phyloP scores from a whole-genome alignment of 1,140 invertebrate genomes.

The Archivesica marissinica region DNA sequence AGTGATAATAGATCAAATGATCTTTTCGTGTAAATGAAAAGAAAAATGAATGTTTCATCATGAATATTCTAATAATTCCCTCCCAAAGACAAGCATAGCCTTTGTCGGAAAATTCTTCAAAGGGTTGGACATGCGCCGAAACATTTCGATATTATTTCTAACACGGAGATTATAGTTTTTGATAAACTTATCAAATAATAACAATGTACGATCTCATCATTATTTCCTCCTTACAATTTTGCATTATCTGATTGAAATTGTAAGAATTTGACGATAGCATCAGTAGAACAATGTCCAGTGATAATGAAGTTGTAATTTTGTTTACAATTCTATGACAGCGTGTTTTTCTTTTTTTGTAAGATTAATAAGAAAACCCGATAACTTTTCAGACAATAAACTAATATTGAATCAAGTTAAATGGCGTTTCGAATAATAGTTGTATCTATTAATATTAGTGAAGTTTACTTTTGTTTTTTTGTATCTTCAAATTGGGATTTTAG shows the following conservation, averaged over 20 bases:
- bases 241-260: constrained; percentile 21
- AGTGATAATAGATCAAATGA: background rate
- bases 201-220: constrained; percentile 28
- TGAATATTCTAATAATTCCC: constrained; percentile 25
- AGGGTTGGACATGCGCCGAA: background rate
- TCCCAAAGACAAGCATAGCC: constrained; percentile 8
- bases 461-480: too few relatives aligned
- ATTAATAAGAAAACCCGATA: too few relatives aligned
- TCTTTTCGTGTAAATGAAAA: constrained; percentile 19
- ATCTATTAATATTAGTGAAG: too few relatives aligned
- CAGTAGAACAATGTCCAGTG: background rate
- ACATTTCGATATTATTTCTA: constrained; percentile 20
- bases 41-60: constrained; percentile 42
- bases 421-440: too few relatives aligned
- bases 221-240: constrained; percentile 38
- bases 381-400: too few relatives aligned
- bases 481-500: too few relatives aligned
- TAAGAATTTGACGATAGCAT: constrained; percentile 8
- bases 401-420: too few relatives aligned
- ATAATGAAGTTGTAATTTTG: constrained; percentile 11
- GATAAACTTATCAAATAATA: constrained; percentile 50
- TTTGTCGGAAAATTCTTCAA: constrained; percentile 38
- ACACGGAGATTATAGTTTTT: constrained; percentile 33
- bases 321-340: constrained; percentile 15
- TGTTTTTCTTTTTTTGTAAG: background rate